phyloP scores from a whole-genome alignment of 2,888 invertebrate genomes.

The Melangyna quadrimaculata region DNA sequence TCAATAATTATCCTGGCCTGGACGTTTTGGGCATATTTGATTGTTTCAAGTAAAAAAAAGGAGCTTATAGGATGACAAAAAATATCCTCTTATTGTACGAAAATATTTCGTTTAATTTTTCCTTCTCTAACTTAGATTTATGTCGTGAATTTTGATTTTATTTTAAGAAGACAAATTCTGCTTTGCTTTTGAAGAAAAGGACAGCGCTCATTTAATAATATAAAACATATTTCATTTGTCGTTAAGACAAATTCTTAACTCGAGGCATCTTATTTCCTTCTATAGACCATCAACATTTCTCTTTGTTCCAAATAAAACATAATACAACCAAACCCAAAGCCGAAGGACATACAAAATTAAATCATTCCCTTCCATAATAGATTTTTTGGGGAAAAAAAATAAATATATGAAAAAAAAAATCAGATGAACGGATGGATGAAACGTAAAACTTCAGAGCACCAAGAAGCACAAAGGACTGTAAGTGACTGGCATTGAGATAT shows the following conservation, averaged over 20 bases:
- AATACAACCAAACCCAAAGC: conserved; percentile 35
- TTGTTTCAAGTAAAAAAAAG: neutral
- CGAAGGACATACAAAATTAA: conserved; percentile 47
- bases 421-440: neutral
- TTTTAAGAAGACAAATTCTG: neutral
- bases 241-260: conserved; percentile 8
- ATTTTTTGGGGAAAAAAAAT: neutral
- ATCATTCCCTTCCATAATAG: conserved; percentile 56
- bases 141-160: neutral
- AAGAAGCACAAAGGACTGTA: conserved; percentile 43
- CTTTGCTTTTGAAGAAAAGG: neutral
- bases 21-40: neutral
- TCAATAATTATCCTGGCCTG: neutral
- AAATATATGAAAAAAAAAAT: neutral
- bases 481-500: conserved; percentile 39
- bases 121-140: neutral
- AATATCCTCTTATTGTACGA: neutral
- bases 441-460: neutral
- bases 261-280: neutral
- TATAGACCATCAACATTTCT: neutral
- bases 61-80: neutral
- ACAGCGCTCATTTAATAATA: neutral
- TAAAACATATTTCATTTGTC: neutral
- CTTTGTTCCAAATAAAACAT: conserved; percentile 46
- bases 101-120: neutral